phyloP scores from a whole-genome alignment of 2,888 invertebrate genomes.

The Hoplodrina ambigua region DNA sequence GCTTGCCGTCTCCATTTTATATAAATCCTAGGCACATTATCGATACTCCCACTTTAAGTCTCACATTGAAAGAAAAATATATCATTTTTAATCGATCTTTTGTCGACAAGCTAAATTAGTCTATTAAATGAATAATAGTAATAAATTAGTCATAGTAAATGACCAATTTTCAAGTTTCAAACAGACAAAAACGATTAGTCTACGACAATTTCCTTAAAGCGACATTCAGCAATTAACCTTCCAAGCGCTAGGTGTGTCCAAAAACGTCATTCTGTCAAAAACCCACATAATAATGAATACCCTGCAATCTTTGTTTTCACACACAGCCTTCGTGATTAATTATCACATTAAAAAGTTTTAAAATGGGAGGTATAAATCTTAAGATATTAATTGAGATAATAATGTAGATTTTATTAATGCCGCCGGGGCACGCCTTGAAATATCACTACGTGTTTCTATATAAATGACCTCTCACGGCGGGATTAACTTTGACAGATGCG shows the following conservation, averaged over 20 bases:
- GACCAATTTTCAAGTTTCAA: slow-evolving; percentile 11
- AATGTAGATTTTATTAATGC: slow-evolving; percentile 76
- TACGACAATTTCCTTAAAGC: slow-evolving; percentile 46
- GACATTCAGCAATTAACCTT: slow-evolving; percentile 61
- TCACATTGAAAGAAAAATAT: background rate
- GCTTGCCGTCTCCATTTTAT: background rate
- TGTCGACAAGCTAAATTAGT: too few species aligned
- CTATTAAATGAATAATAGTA: background rate
- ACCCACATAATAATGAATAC: slow-evolving; percentile 60
- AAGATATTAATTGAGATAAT: slow-evolving; percentile 81
- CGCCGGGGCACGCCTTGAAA: slow-evolving; percentile 64
- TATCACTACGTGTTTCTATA: slow-evolving; percentile 65
- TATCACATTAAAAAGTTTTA: slow-evolving; percentile 74
- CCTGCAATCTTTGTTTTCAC: slow-evolving; percentile 67
- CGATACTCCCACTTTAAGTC: background rate
- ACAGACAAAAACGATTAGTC: slow-evolving; percentile 31
- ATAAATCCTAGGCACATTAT: background rate
- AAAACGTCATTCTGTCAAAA: slow-evolving; percentile 71
- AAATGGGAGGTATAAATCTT: slow-evolving; percentile 75
- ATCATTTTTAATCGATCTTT: background rate
- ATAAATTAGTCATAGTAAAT: background rate
- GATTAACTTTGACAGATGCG: slow-evolving; percentile 81
- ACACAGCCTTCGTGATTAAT: slow-evolving; percentile 74
- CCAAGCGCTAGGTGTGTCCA: slow-evolving; percentile 48
- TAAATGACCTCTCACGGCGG: slow-evolving; percentile 70